Base-by-base conservation (phyloP, 2,113 vertebrate species). In the Cyphomyrus plagiostoma region DNA sequence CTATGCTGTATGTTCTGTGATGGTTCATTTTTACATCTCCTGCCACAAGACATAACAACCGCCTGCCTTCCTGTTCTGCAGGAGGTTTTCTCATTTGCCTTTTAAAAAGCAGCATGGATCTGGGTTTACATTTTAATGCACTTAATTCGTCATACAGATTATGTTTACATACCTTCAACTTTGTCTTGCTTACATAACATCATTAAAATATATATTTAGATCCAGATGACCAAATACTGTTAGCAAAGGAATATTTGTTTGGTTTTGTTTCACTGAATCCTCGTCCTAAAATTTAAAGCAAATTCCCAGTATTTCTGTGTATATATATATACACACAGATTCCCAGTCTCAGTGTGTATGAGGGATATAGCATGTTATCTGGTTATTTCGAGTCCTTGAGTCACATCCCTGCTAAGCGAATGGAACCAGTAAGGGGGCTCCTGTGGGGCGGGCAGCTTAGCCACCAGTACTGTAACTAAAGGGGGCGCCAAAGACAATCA, bases 401-500 rank as follows among this genome's bases (percentile, higher is more conserved):
- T 85, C 13, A 26, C 9, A 52, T n/a, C 48, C 84, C n/a, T 45
- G 52, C 30, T 87, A 58, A n/a, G 87, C 9, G 17, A 88, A 19
- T 23, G 21, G 42, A 74, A 49, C 21, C 30, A 45, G 45, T 89
- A 92, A 91, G 92, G 90, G 93, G 94, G 94, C 93, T 96, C 96
- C 95, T 95, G 93, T 96, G 96, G 95, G 96, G 17, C 95, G 95
- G 95, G 96, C 95, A 96, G 95, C 19, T 96, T 96, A 95, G 94
- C 95, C 96, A 96, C 95, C 95, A 93, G 92, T 96, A 39, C 49
- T 87, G 26, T 56, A 89, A 56, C n/a, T 93, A 96, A 96, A 95
- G 93, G 93, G 93, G 94, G 95, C 94, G 95, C 96, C 97, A 94
- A 94, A 96, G 97, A 99, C 98, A 99, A 99, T 99, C 98, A 98